Base-by-base conservation (phyloP, 2,888 invertebrate genomes). In the Venusia cambrica region DNA sequence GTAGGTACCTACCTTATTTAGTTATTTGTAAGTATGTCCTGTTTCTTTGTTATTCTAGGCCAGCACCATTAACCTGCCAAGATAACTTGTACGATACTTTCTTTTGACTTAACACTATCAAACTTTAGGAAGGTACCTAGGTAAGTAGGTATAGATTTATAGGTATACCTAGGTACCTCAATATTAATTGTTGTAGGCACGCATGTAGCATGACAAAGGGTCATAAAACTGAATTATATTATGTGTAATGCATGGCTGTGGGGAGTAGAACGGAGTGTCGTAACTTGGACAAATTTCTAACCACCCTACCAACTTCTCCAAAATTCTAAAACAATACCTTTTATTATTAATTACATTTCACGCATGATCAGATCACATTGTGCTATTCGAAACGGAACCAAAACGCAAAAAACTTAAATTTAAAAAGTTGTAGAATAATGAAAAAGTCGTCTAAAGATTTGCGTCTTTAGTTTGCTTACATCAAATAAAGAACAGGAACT, bases 371-470 rank as follows among this genome's bases (percentile, higher is more conserved):
- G 57, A 62, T 51, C 29, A 20, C 24, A 26, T 13, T 46, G 41
- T 26, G 9, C 28, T 46, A 75, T 71, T 62, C 62, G 59, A 60
- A 62, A 76, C 44, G 38, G 68, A 74, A 72, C 72, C 72, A 76
- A 19, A 24, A 17, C 7, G 10, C 8, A 27, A 27, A 2, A 8
- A 14, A 14, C 1, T 8, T 8, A 8, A 5, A n/a, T n/a, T n/a
- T n/a, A n/a, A n/a, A n/a, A n/a, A n/a, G n/a, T n/a, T n/a, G n/a
- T n/a, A n/a, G n/a, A n/a, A n/a, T n/a, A n/a, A n/a, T n/a, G n/a
- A n/a, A n/a, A n/a, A n/a, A n/a, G n/a, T n/a, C n/a, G n/a, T n/a
- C n/a, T n/a, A n/a, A n/a, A n/a, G n/a, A n/a, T n/a, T n/a, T n/a
- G n/a, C n/a, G n/a, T n/a, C n/a, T n/a, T n/a, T n/a, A n/a, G n/a